These are phyloP conservation scores for Ciconia boyciana DNA, from an alignment of 2,113 vertebrate genomes.

Conservation along the genomic window DNA sequence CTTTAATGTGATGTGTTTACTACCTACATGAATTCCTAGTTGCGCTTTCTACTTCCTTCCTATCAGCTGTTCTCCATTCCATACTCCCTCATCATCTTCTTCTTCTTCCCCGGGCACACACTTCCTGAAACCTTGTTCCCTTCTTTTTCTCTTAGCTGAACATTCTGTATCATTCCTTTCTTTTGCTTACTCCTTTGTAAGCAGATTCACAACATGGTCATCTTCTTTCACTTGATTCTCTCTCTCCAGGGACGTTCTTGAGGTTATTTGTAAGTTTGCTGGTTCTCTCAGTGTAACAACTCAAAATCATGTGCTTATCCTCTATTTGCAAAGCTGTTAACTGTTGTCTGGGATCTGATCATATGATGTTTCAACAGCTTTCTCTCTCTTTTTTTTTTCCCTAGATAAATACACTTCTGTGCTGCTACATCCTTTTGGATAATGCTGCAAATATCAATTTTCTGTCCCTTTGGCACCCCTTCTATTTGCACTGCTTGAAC, in stretches of 20 bases:
- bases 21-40: background rate
- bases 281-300: background rate
- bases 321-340: background rate
- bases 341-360: background rate
- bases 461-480: background rate
- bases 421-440: background rate
- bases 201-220: background rate
- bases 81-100: background rate
- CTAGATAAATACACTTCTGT: background rate
- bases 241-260: background rate
- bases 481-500: background rate
- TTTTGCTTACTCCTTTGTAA: background rate
- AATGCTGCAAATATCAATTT: background rate
- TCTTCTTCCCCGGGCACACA: background rate
- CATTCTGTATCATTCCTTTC: background rate
- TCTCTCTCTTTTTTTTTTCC: background rate
- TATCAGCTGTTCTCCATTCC: background rate
- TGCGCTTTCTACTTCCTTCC: background rate
- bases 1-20: background rate
- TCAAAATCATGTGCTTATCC: background rate
- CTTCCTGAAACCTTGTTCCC: background rate
- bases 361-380: background rate
- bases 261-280: background rate
- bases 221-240: background rate
- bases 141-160: background rate